These are phyloP conservation scores for Sebastes nivosus DNA, from an alignment of 2,797 vertebrate species.

Conservation along the genomic window DNA sequence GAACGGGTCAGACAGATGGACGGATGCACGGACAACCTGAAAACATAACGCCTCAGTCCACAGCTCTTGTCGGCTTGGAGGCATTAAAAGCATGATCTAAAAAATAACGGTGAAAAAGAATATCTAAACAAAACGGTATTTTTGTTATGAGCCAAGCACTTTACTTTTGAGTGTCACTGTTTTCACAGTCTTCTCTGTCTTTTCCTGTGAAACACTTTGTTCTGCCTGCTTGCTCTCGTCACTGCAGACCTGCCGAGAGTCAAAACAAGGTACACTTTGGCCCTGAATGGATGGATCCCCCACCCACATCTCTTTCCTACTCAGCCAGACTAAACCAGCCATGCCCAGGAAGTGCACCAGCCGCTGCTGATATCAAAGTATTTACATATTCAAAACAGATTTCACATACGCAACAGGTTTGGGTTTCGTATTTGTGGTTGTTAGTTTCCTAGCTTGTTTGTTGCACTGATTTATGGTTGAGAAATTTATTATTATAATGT, in stretches of 20 bases:
- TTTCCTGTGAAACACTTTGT: background rate
- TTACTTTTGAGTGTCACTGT: background rate
- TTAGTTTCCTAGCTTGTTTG: background rate
- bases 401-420: conserved; percentile 5
- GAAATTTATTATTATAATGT: background rate
- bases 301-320: conserved; percentile 60
- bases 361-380: conserved; percentile 12
- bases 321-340: conserved; percentile 2
- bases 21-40: too few relatives aligned
- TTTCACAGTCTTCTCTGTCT: background rate
- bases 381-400: conserved; percentile 31
- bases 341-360: conserved; percentile 19
- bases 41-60: too few relatives aligned
- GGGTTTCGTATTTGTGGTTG: background rate
- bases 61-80: too few relatives aligned
- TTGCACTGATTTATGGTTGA: background rate
- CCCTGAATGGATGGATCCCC: conserved; percentile 45
- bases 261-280: conserved; percentile 34
- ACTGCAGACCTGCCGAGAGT: conserved; percentile 10
- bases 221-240: conserved; percentile 2
- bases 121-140: background rate
- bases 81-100: too few relatives aligned
- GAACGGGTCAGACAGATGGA: too few relatives aligned
- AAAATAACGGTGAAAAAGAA: background rate
- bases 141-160: background rate